A percentile compares a stretch with the other conserved stretches of the same genome.
Conservation (phyloP, 2,113 vertebrate genomes). For the Cromileptes altivelis region DNA sequence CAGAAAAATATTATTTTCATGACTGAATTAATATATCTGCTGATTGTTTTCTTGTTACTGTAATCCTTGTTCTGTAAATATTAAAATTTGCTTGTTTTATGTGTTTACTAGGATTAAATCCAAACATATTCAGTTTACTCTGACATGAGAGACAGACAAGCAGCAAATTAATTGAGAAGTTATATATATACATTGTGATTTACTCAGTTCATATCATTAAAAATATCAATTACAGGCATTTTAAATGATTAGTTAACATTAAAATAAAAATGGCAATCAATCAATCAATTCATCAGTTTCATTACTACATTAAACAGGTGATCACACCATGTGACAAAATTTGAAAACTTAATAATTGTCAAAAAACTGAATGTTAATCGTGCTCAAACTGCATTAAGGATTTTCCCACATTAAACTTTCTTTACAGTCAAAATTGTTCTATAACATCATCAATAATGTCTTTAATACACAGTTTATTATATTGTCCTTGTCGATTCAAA, state of each 20-base stretch:
- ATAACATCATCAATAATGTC: neutral
- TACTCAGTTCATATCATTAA: neutral
- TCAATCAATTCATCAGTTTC: neutral
- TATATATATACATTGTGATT: neutral
- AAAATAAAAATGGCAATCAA: neutral
- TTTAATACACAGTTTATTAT: neutral
- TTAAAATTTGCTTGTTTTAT: neutral
- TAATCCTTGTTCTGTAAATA: neutral
- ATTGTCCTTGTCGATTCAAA: neutral
- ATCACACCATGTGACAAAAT: neutral
- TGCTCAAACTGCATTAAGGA: neutral
- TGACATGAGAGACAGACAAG: neutral
- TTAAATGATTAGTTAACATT: neutral
- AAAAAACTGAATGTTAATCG: too few relatives aligned
- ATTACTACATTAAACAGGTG: neutral
- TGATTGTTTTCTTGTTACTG: neutral
- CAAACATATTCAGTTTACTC: neutral
- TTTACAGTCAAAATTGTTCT: neutral
- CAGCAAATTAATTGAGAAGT: neutral
- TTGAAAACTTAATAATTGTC: neutral
- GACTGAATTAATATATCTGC: neutral
- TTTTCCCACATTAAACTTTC: neutral
- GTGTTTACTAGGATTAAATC: neutral
- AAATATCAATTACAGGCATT: neutral
- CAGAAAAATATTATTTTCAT: neutral